These are phyloP conservation scores for Amphiduros pacificus DNA, from an alignment of 2,888 invertebrate genomes.

Conservation along the genomic window DNA sequence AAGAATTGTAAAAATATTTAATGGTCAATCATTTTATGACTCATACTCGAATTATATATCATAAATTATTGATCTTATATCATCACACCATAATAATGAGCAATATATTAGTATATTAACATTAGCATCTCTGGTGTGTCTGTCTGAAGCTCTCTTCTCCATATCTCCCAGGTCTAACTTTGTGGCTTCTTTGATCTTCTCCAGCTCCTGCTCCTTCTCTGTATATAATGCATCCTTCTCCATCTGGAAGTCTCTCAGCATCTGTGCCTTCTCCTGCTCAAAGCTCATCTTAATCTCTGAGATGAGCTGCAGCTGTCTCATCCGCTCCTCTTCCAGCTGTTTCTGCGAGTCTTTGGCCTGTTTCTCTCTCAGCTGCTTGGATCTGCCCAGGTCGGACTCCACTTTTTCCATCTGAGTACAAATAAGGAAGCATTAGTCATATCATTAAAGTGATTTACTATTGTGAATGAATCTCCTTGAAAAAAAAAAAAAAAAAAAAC, in stretches of 20 bases:
- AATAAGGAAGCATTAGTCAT: neutral
- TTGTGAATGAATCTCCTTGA: too few relatives aligned
- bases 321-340: conserved; percentile 46
- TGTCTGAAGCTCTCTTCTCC: conserved; percentile 38
- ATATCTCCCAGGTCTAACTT: conserved; percentile 39
- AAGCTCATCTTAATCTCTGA: conserved; percentile 43
- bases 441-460: too few relatives aligned
- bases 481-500: too few relatives aligned
- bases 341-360: conserved; percentile 50
- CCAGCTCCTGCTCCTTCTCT: conserved; percentile 47
- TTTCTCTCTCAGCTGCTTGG: conserved; percentile 53
- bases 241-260: conserved; percentile 45
- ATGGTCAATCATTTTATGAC: too few relatives aligned
- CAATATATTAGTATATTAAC: too few relatives aligned
- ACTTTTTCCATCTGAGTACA: conserved; percentile 47
- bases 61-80: too few relatives aligned
- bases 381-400: conserved; percentile 50
- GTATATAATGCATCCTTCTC: conserved; percentile 48
- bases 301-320: conserved; percentile 45
- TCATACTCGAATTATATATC: too few relatives aligned
- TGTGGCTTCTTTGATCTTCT: conserved; percentile 40
- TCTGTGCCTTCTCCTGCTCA: conserved; percentile 47
- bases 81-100: too few relatives aligned
- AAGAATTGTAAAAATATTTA: too few relatives aligned
- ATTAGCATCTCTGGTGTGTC: conserved; percentile 45